Conservation (phyloP, 2,888 invertebrate genomes). For the Xestobium rufovillosum region DNA sequence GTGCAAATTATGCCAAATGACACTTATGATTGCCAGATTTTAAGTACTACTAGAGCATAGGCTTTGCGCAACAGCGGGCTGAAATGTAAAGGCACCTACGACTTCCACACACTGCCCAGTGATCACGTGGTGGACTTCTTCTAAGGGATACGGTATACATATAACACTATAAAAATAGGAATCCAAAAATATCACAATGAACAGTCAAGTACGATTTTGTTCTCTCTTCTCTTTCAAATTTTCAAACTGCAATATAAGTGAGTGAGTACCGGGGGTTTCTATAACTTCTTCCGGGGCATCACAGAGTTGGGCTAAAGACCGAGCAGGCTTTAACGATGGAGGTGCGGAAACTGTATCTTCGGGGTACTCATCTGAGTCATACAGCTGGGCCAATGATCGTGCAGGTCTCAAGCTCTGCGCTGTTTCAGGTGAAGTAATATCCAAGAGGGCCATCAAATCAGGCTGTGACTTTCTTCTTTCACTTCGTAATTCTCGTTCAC, state of each 20-base stretch:
- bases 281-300: slow-evolving; percentile 53
- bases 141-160: no score
- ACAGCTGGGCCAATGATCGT: slow-evolving; percentile 25
- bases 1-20: no score
- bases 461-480: slow-evolving; percentile 59
- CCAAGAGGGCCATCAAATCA: slow-evolving; percentile 53
- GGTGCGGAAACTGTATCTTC: slow-evolving; percentile 44
- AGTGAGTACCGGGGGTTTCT: slow-evolving; percentile 56
- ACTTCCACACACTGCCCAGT: no score
- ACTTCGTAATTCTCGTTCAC: slow-evolving; percentile 49
- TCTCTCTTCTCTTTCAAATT: slow-evolving; percentile 54
- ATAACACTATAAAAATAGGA: no score
- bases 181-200: not conserved
- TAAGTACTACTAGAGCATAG: no score
- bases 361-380: slow-evolving; percentile 37
- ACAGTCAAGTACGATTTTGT: not conserved
- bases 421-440: slow-evolving; percentile 45
- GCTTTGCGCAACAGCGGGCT: no score
- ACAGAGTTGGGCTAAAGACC: slow-evolving; percentile 61
- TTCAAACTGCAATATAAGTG: slow-evolving; percentile 77
- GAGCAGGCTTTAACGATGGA: slow-evolving; percentile 52
- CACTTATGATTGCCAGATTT: no score
- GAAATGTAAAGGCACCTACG: no score
- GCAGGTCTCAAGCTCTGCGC: slow-evolving; percentile 23
- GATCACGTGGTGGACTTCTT: no score